Base-by-base conservation (phyloP, 2,797 vertebrate genomes). In the Eulemur coronatus region DNA sequence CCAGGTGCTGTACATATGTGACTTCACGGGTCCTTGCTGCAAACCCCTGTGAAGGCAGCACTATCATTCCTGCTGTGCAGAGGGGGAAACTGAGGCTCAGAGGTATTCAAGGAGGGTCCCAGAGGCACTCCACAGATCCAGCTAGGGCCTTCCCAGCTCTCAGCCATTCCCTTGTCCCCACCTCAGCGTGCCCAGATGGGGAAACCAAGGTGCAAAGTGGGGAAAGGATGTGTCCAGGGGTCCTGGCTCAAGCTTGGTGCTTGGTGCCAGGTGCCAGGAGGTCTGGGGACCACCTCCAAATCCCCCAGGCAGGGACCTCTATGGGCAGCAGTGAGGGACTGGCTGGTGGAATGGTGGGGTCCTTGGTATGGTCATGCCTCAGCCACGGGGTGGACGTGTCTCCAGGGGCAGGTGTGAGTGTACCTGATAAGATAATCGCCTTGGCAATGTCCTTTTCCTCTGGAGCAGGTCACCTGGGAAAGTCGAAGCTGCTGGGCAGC, bases 361-460 rank as follows among this genome's bases (percentile, higher is more conserved):
- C 52, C 87, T 94, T n/a, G 79, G 14, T 61, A 48, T 63, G 33
- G 30, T 80, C 95, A 41, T 52, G 52, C 38, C 17, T 50, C 24
- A 1, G 57, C 79, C 33, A 43, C 3, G 0, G 14, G 30, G 17
- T 52, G 26, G 38, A 46, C 0, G 0, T 30, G 50, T 75, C 75
- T 85, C 69, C 86, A 84, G 81, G 43, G 73, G 43, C 88, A 81
- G 33, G 59, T 81, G 33, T 63, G n/a, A 18, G 35, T 48, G 22
- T 48, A 43, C 22, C 50, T 57, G 94, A 95, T 97, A 96, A 97
- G 89, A 88, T 94, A 93, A 76, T 96, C 33, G 18, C 79, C 79
- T n/a, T 80, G 65, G 65, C 0, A 2, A 96, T 2, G 94, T 84
- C 94, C 97, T 97, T 96, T 57, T 92, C 85, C 30, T 48, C 28